Base-by-base conservation (phyloP, 2,797 vertebrate genomes). In the Arrhamphus sclerolepis region DNA sequence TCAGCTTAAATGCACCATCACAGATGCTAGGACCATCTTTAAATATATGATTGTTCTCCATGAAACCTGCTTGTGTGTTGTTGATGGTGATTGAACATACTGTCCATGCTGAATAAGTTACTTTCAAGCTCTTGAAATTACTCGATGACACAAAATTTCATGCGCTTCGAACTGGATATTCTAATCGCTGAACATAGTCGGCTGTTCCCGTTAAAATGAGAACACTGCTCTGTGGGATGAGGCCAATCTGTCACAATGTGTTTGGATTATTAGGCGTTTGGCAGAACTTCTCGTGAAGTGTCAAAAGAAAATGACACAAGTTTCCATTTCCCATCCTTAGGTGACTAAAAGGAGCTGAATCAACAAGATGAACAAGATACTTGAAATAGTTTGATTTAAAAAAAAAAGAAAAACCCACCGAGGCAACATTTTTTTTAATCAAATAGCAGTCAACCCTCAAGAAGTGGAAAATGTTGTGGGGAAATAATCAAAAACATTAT, bases 71-170 rank as follows among this genome's bases (percentile, higher is more conserved):
- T 34, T 50, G 18, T 34, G n/a, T 34, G 28, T 50, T 16, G 46
- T 34, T 34, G 31, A 34, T 34, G 8, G 8, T 7, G 6, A 34
- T 10, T 34, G 13, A 38, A 38, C 34, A 38, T 38, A 38, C 7
- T 38, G 34, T 38, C 13, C 34, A 11, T 38, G 13, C 16, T 58
- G 28, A 64, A 56, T 51, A 16, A 52, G 13, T 42, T 43, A 29
- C 58, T 69, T 58, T 47, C 29, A 19, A 47, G 38, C 66, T 75
- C 61, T 66, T 78, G 69, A 66, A 56, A 61, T 62, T 55, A 47
- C 18, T 24, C 38, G 0, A 26, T 56, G 51, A 69, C 46, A 62
- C 38, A 56, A 72, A 63, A 59, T 62, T 46, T 53, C 9, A 16
- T 40, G 62, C 3, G 52, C 59, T 70, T 77, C 7, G 10, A 26